Base-by-base conservation (phyloP, 2,797 vertebrate species). In the Esox lucius region DNA sequence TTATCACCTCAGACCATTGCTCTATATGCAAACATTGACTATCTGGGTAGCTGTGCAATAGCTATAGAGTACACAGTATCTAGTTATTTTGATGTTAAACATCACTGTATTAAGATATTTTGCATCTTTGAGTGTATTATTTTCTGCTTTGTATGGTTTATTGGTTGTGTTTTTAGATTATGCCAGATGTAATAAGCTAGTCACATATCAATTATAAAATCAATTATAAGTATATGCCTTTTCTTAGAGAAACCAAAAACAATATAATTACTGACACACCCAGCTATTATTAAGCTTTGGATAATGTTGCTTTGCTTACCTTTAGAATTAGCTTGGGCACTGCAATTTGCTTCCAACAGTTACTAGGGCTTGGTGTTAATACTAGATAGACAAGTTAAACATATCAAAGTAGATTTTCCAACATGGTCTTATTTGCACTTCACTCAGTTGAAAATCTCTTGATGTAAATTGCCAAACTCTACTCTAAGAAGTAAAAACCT, bases 1-100 rank as follows among this genome's bases (percentile, higher is more conserved):
- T 81, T 80, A 83, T 77, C 81, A 81, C 86, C 84, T 82, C 79
- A 80, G 89, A 86, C 79, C 79, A 91, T 93, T 92, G 89, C 89
- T 88, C 88, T 68, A 88, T 66, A 89, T 89, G 90, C 89, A 92
- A 90, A 92, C 22, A 88, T 89, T 88, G 84, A 88, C 84, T 83
- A 86, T 87, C 86, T 91, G 92, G 92, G 92, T 94, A 92, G 89
- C 90, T 87, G 92, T 95, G 93, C 93, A 94, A 94, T 94, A 94
- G 90, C 86, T 87, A 78, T 73, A 46, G 42, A 46, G 42, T 46
- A 71, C 64, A 70, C 74, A 26, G 65, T 79, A 70, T 87, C 72
- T 81, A 68, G 87, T 86, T 78, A 82, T 84, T 90, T 87, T 90
- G 83, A 91, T 90, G 89, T 91, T 85, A 87, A 85, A 90, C 89